Evolutionary conservation across 2,888 invertebrate genomes (phyloP).

Genomic region (Limulus polyphemus): DNA sequence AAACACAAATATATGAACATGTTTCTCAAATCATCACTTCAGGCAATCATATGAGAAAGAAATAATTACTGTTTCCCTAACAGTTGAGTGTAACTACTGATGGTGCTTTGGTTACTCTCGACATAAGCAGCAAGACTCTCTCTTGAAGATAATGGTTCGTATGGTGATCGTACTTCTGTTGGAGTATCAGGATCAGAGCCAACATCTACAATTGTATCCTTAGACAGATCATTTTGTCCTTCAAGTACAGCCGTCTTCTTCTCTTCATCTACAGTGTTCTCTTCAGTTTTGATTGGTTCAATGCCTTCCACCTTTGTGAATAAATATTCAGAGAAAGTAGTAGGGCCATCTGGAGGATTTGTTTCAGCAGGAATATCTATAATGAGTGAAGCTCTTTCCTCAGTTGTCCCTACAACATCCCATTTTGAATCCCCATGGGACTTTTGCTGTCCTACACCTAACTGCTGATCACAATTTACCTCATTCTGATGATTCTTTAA

Average conservation of each 20-base stretch:
- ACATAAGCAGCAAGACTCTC: conserved; percentile 18
- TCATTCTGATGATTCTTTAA: not conserved
- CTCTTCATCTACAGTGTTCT: not conserved
- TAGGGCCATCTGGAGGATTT: not conserved
- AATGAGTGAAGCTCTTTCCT: not conserved
- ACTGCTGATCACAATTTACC: not conserved
- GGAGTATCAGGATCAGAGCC: conserved; percentile 4
- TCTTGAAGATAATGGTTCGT: conserved; percentile 23
- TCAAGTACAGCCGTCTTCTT: not conserved
- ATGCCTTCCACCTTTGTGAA: not conserved
- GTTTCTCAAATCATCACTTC: no score
- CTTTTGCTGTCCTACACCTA: not conserved
- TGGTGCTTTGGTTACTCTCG: conserved; percentile 23
- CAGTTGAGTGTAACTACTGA: conserved; percentile 22
- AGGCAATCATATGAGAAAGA: no score
- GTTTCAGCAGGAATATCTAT: not conserved
- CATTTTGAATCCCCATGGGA: not conserved
- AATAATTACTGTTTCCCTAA: not conserved
- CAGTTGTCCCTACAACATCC: conserved; percentile 2
- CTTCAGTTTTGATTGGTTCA: not conserved
- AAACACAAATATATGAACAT: no score
- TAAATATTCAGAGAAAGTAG: not conserved
- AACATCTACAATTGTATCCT: not conserved
- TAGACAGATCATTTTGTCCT: not conserved
- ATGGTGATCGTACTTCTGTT: conserved; percentile 10